Base-by-base conservation (phyloP, 2,113 vertebrate species). In the Sterna hirundo region DNA sequence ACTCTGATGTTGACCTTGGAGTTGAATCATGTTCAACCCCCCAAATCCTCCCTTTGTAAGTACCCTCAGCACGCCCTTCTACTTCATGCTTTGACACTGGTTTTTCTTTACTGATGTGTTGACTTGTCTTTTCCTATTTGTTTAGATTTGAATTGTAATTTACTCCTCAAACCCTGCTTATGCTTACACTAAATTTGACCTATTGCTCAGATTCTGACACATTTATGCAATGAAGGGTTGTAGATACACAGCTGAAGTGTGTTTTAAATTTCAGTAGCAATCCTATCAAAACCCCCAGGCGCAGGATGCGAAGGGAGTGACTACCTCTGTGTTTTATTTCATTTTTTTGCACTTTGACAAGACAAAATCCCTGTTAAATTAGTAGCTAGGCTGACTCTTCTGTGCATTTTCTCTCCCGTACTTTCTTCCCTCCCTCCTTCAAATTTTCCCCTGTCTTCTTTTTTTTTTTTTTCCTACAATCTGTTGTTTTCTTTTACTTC, bases 401-500 rank as follows among this genome's bases (percentile, higher is more conserved):
- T 83, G 15, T 83, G 49, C 23, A 4, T 71, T 90, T 93, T 71
- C 6, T 83, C 11, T 62, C 12, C 12, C 15, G 8, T 29, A 9
- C 21, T 49, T 95, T 86, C 29, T 46, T 88, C 13, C 19, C 9
- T 86, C 22, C 9, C 6, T 51, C 25, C 40, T 79, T 71, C 64
- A 71, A 5, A 47, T 34, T 80, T 95, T 60, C 11, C 9, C 1
- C 5, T 20, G 0, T 52, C 86, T 79, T 32, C 27, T 32, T 11
- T 18, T 13, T 10, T 42, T 30, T 49, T 66, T 30, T 21, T 29
- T 36, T 1, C 6, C 18, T 34, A 5, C 46, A 93, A 70, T 91
- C 77, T 94, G 66, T 90, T 97, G 71, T 96, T 95, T 93, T 64
- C 62, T 91, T 84, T 90, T 84, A 70, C 88, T 97, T 77, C 68